Evolutionary conservation across 2,797 vertebrate genomes (phyloP).

Genomic region (Odontamblyopus rebecca): DNA sequence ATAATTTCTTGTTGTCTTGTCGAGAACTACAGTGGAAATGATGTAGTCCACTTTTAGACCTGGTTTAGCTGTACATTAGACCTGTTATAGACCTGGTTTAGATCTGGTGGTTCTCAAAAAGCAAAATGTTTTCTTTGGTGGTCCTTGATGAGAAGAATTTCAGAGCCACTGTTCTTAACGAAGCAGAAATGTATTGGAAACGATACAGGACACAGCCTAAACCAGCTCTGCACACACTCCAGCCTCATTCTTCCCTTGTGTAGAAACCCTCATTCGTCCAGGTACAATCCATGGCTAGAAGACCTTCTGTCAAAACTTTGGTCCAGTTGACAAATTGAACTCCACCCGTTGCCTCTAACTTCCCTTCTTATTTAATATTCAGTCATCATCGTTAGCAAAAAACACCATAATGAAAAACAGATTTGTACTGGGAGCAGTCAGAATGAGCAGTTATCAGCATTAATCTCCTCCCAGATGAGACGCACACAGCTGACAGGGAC

Average conservation of each 20-base stretch:
- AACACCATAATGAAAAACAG: slow-evolving; percentile 6
- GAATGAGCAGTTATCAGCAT: neutral
- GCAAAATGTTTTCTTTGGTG: too few species aligned
- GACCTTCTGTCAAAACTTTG: too few species aligned
- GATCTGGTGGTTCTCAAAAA: too few species aligned
- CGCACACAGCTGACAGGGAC: neutral
- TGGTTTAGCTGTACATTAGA: too few species aligned
- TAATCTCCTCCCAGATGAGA: neutral
- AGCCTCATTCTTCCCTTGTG: neutral
- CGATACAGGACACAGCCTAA: neutral
- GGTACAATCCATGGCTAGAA: too few species aligned
- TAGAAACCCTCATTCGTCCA: too few species aligned
- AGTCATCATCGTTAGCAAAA: neutral
- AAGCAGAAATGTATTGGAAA: neutral
- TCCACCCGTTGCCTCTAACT: neutral
- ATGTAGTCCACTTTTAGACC: too few species aligned
- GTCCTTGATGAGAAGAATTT: too few species aligned
- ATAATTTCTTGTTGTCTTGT: too few species aligned
- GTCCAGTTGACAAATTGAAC: too few species aligned
- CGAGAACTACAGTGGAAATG: too few species aligned
- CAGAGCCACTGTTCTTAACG: neutral
- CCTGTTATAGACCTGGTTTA: too few species aligned
- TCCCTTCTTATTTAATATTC: neutral
- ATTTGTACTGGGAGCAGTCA: neutral
- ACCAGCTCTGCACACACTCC: neutral